A percentile compares a stretch with the other conserved stretches of the same genome.
Conservation (phyloP, 2,797 vertebrate genomes). For the Scyliorhinus canicula region DNA sequence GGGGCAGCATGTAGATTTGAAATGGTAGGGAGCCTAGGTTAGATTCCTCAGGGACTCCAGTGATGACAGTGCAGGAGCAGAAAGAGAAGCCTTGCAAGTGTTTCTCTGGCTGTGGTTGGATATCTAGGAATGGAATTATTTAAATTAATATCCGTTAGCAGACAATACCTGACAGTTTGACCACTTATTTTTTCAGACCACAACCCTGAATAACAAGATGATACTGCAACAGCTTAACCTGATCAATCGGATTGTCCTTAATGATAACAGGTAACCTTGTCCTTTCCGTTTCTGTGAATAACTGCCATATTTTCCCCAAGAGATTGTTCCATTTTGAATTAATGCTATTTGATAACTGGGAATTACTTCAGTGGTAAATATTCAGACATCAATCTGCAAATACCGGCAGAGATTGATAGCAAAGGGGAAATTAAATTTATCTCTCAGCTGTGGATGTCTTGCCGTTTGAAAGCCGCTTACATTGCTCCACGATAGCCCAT, state of each 20-base stretch:
- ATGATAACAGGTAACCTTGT: slow-evolving; percentile 56
- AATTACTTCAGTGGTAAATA: neutral
- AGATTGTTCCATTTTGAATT: neutral
- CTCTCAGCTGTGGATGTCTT: neutral
- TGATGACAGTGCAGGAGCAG: neutral
- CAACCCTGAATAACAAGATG: slow-evolving; percentile 57
- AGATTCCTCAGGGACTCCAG: neutral
- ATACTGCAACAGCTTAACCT: slow-evolving; percentile 68
- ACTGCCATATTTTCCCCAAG: neutral
- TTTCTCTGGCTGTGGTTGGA: neutral
- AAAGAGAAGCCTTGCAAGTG: neutral
- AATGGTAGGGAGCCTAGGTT: neutral
- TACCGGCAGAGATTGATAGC: neutral
- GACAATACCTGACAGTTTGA: neutral
- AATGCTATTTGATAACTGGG: neutral
- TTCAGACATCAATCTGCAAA: neutral
- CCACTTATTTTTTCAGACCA: slow-evolving; percentile 52
- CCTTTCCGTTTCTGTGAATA: neutral
- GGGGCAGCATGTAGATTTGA: neutral
- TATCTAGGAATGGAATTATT: neutral
- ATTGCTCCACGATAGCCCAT: neutral
- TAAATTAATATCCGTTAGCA: neutral
- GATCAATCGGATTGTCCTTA: slow-evolving; percentile 61
- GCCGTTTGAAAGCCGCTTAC: neutral
- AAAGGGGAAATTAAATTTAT: neutral